phyloP scores from a whole-genome alignment of 2,888 invertebrate genomes.

The Serrognathus titanus region DNA sequence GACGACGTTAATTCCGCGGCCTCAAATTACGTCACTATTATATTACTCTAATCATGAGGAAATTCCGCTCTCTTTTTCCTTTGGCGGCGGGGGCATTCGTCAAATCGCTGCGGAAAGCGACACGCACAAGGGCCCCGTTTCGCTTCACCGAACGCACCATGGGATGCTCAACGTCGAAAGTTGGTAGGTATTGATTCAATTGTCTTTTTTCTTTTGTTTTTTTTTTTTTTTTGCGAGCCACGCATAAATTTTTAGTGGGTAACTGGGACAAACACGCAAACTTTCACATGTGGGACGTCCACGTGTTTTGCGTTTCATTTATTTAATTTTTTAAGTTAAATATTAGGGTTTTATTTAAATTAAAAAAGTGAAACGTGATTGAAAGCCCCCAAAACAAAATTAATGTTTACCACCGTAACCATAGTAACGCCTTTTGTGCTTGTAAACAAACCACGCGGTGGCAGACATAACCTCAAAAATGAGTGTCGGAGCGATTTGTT shows the following conservation, averaged over 20 bases:
- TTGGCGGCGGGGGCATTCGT: not conserved
- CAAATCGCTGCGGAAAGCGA: not conserved
- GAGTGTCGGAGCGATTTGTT: no score
- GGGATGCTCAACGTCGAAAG: slow-evolving; percentile 14
- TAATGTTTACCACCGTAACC: no score
- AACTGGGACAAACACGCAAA: not conserved
- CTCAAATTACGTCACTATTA: not conserved
- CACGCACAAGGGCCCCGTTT: not conserved
- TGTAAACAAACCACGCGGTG: no score
- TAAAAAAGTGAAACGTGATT: no score
- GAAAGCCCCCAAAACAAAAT: no score
- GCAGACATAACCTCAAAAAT: no score
- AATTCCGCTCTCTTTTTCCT: not conserved
- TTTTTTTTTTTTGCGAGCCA: not conserved
- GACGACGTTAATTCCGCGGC: not conserved
- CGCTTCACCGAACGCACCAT: not conserved
- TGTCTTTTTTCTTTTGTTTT: not conserved
- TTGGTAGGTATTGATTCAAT: not conserved
- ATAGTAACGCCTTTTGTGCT: no score
- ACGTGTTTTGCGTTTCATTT: no score
- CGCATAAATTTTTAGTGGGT: not conserved
- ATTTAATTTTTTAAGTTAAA: no score
- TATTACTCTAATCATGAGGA: not conserved
- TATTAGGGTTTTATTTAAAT: no score
- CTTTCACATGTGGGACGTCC: slow-evolving; percentile 3